Base-by-base conservation (phyloP, 2,888 invertebrate species). In the Phalera bucephala region DNA sequence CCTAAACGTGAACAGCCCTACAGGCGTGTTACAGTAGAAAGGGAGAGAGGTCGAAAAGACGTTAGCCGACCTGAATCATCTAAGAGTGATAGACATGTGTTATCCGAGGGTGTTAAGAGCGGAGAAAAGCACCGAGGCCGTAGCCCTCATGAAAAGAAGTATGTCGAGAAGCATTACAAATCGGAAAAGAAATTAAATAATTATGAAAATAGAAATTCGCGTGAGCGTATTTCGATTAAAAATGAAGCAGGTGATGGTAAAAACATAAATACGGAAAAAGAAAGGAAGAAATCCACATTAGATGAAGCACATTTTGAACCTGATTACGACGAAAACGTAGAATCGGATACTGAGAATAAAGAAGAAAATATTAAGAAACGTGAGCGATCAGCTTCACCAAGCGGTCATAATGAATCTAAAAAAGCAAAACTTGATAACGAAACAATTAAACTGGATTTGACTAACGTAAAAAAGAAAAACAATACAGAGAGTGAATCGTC, bases 291-390 rank as follows among this genome's bases (percentile, higher is more conserved):
- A 59, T 91, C 93, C 5, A 91, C 92, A 3, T 76, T 94, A 25
- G 94, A 95, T 56, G 95, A 95, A 76, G 92, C 94, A 0, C 93
- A 91, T 63, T 94, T 94, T 64, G 94, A 93, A 61, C 94, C 94
- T 0, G 94, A 95, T 67, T 94, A 95, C 71, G 94, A 94, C 50
- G 92, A 91, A 62, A 86, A 79, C 35, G 75, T 91, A 10, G 90
- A 92, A 53, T 89, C 93, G 3, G 94, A 94, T 41, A 91, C 87
- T 11, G 94, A 94, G 53, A 82, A 86, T 1, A 93, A 93, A 43
- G 91, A 90, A 8, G 92, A 92, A 20, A 59, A 55, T 20, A 58
- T 52, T 8, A 86, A 85, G 52, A 89, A 86, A 62, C 77, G 86
- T 5, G 86, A 85, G 56, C 72, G 74, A 21, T 83, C 87, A 0